Evolutionary conservation across 2,888 invertebrate species (phyloP), one percentile per base, ranked within the genome.

Genomic region (Caenorhabditis doughertyi): DNA sequence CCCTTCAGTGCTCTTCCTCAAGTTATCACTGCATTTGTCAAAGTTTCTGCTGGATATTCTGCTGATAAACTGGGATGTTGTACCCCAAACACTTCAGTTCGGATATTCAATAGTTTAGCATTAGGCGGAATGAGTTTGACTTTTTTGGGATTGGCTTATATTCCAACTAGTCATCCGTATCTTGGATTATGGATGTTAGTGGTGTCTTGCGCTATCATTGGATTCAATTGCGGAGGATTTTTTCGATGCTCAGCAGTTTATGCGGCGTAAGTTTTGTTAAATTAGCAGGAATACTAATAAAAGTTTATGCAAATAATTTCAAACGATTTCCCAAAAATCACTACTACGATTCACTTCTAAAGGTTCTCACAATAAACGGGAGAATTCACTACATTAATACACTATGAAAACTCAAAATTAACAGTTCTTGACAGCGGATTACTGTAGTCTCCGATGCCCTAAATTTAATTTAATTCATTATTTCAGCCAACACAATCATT

Each of bases 141-240:
- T 23, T 83, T 83, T 60, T 60, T 85, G 44, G 44, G 70, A n/a
- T 60, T 83, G 11, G 83, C 81, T 3, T 70, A 71, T 25, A 77
- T 85, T 9, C 80, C 73, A 27, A 73, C 80, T n/a, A 56, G 58
- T 23, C 18, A 35, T 18, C 83, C 83, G 0, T 64, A 71, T 9
- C 56, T 80, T 0, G 83, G 79, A 13, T 39, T 83, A n/a, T 58
- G 73, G 16, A 67, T 83, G 42, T 68, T 83, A 8, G 71, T 79
- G 39, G 27, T 39, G n/a, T 74, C 74, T 29, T 80, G 79, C 35
- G 60, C 79, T 2, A 83, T 83, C 11, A 68, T 83, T 13, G 83
- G 83, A 39, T 80, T 80, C 71, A 83, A 83, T 51, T 74, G 79
- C 47, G 83, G 83, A 44, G 83, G 74, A 11, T 83, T 83, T 55